Evolutionary conservation across 2,888 invertebrate species (phyloP).

Genomic region (Pyrgus malvae): DNA sequence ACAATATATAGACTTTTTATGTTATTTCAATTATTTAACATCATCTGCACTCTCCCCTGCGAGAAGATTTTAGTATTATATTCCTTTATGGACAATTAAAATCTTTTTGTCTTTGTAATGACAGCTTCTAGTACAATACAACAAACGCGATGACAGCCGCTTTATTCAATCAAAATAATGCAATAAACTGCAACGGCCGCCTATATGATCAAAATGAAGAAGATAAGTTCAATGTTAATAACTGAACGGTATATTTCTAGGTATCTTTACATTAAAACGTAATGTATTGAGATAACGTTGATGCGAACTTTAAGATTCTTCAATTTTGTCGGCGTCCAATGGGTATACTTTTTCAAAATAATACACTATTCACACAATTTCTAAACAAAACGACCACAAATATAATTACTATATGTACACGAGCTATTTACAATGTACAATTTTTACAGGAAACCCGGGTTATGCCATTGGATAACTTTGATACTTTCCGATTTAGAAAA

Average conservation of each 20-base stretch:
- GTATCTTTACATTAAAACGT: conserved; percentile 51
- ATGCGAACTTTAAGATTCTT: conserved; percentile 67
- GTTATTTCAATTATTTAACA: conserved; percentile 57
- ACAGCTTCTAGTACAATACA: conserved; percentile 61
- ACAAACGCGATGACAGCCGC: conserved; percentile 74
- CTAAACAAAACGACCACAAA: conserved; percentile 84
- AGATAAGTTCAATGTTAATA: conserved; percentile 54
- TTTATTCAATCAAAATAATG: conserved; percentile 76
- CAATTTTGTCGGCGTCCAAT: conserved; percentile 83
- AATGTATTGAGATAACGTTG: conserved; percentile 62
- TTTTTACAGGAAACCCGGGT: conserved; percentile 83
- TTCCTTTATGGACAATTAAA: conserved; percentile 55
- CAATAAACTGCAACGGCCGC: conserved; percentile 78
- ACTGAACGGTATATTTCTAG: conserved; percentile 41
- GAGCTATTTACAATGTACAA: conserved; percentile 88
- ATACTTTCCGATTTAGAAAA: conserved; percentile 83
- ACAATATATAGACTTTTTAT: conserved; percentile 46
- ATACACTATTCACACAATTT: conserved; percentile 83
- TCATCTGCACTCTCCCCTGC: conserved; percentile 52
- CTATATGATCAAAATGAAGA: conserved; percentile 82
- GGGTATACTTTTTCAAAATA: conserved; percentile 64
- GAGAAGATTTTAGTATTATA: conserved; percentile 47
- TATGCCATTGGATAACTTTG: conserved; percentile 86
- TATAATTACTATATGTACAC: conserved; percentile 88
- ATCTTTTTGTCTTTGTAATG: conserved; percentile 70